These are phyloP conservation scores for Alcedo atthis DNA, from an alignment of 2,797 vertebrate species.

Conservation along the genomic window DNA sequence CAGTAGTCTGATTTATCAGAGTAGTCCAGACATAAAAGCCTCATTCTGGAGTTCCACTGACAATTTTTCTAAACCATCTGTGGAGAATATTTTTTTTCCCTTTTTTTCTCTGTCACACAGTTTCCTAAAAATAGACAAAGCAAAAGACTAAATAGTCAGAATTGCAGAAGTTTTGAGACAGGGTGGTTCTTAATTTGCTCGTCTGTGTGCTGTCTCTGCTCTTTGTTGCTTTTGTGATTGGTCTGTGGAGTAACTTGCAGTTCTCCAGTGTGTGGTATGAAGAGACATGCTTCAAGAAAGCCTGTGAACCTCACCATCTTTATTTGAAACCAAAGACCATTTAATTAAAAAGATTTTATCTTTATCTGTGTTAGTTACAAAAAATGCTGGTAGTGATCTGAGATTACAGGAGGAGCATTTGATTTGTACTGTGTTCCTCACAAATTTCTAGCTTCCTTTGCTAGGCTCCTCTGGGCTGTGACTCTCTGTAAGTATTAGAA, in stretches of 20 bases:
- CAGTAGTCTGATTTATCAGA: slow-evolving; percentile 6
- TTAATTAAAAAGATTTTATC: neutral
- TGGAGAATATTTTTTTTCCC: neutral
- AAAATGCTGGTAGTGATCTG: neutral
- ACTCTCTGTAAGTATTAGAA: neutral
- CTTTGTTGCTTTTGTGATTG: neutral
- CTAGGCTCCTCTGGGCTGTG: neutral
- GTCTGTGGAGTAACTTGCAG: neutral
- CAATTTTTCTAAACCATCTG: neutral
- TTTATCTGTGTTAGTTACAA: neutral
- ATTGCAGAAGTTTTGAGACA: neutral
- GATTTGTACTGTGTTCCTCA: neutral
- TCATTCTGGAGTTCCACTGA: neutral
- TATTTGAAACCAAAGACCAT: neutral
- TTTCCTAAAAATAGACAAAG: neutral
- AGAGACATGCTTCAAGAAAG: neutral
- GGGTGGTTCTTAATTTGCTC: neutral
- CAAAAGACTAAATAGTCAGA: neutral
- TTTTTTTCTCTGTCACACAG: neutral
- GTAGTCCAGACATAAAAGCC: neutral
- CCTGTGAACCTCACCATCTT: neutral
- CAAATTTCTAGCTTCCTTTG: neutral
- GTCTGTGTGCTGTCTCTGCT: neutral
- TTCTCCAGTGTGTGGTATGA: neutral
- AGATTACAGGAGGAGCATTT: neutral